Conservation (phyloP, 2,113 vertebrate genomes). For the Serinus canaria region DNA sequence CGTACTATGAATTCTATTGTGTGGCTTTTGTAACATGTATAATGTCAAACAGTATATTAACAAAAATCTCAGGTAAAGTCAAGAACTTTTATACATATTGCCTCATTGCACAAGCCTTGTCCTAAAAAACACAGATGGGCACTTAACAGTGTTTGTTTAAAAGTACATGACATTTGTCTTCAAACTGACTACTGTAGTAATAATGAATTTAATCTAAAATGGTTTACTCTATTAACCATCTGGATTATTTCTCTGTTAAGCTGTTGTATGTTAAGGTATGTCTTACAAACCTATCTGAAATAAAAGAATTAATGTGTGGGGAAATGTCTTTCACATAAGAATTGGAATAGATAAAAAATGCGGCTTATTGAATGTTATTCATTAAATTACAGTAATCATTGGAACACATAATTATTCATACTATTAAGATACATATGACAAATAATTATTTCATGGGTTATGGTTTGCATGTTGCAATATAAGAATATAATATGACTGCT, state of each 20-base stretch:
- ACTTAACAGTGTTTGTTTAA: neutral
- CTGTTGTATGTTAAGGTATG: neutral
- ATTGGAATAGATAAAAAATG: neutral
- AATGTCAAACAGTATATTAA: neutral
- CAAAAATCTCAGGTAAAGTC: slow-evolving; percentile 19
- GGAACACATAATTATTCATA: neutral
- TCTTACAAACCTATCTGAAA: neutral
- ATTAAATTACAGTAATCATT: neutral
- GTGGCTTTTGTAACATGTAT: neutral
- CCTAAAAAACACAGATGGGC: neutral
- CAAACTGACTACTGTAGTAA: neutral
- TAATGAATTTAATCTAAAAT: neutral
- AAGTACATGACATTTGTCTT: neutral
- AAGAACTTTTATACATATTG: neutral
- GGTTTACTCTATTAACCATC: neutral
- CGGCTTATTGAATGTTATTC: neutral
- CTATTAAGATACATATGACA: neutral
- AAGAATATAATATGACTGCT: neutral
- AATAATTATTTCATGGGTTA: neutral
- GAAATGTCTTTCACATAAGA: neutral
- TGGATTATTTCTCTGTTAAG: neutral
- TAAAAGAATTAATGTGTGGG: neutral
- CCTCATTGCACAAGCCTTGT: neutral
- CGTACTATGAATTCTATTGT: neutral
- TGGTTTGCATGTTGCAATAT: neutral